Evolutionary conservation across 2,888 invertebrate species (phyloP).

Genomic region (Eulithis prunata): DNA sequence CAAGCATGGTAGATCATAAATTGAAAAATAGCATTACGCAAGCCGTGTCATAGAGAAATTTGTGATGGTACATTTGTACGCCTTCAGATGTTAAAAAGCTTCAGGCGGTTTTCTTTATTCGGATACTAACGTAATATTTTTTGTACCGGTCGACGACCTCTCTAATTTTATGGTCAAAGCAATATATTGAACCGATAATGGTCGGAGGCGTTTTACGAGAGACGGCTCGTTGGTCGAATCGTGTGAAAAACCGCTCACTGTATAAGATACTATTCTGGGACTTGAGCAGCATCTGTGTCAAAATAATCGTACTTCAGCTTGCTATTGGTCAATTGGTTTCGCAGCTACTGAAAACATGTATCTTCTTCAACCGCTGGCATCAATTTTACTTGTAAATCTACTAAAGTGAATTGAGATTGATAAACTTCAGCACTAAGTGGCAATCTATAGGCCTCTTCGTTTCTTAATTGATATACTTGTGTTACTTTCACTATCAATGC

Average conservation of each 20-base stretch:
- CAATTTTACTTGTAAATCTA: constrained; percentile 51
- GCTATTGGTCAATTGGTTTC: constrained; percentile 3
- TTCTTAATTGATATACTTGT: constrained; percentile 35
- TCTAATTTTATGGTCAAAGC: constrained; percentile 69
- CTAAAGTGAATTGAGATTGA: constrained; percentile 56
- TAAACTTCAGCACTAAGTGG: constrained; percentile 30
- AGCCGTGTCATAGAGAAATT: constrained; percentile 69
- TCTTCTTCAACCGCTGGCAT: constrained; percentile 37
- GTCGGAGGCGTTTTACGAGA: constrained; percentile 72
- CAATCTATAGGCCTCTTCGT: constrained; percentile 34
- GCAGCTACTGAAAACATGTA: neutral
- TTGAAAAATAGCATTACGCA: constrained; percentile 72
- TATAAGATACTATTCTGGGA: constrained; percentile 25
- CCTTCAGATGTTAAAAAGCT: constrained; percentile 70
- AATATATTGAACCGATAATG: constrained; percentile 75
- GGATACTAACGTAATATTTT: constrained; percentile 61
- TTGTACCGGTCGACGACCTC: constrained; percentile 68
- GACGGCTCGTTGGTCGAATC: constrained; percentile 53
- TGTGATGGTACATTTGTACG: constrained; percentile 65
- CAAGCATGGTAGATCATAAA: constrained; percentile 59
- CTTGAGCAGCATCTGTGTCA: constrained; percentile 5
- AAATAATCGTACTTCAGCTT: neutral
- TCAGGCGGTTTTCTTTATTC: constrained; percentile 75
- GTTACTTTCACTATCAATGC: constrained; percentile 73
- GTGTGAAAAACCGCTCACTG: constrained; percentile 62